Conservation (phyloP, 2,113 vertebrate species). For the Ctenomys sociabilis region DNA sequence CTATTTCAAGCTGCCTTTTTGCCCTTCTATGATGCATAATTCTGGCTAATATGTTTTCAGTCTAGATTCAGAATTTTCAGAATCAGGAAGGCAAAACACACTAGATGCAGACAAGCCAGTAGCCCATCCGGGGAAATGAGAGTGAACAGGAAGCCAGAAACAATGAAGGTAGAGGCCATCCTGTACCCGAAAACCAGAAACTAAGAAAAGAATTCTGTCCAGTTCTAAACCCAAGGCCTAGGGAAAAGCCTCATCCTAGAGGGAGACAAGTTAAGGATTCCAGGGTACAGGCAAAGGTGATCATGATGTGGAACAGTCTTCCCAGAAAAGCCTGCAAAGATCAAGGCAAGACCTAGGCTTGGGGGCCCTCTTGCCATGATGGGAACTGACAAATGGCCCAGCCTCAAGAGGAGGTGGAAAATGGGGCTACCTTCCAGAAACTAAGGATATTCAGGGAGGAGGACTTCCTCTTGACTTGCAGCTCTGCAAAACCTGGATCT, state of each 20-base stretch:
- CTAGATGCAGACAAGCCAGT: not conserved
- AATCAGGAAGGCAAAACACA: not conserved
- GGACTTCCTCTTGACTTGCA: not conserved
- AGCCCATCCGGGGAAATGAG: not conserved
- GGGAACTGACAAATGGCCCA: not conserved
- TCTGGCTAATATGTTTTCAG: not conserved
- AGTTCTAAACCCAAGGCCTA: no score
- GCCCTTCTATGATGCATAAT: not conserved
- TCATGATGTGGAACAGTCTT: not conserved
- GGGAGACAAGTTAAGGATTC: not conserved
- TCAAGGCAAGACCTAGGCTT: not conserved
- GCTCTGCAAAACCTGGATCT: not conserved
- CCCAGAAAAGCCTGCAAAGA: not conserved
- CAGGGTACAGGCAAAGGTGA: not conserved
- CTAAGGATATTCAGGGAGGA: not conserved
- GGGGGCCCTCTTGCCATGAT: not conserved
- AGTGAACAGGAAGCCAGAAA: not conserved
- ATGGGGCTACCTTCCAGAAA: not conserved
- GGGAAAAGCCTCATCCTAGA: not conserved
- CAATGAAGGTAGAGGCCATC: not conserved
- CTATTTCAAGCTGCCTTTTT: constrained; percentile 15
- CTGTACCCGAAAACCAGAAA: not conserved
- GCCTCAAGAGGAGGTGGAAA: accelerated
- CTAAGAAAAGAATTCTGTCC: not conserved
- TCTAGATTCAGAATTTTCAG: not conserved